phyloP scores from a whole-genome alignment of 1,140 invertebrate genomes.

The Polyergus mexicanus region DNA sequence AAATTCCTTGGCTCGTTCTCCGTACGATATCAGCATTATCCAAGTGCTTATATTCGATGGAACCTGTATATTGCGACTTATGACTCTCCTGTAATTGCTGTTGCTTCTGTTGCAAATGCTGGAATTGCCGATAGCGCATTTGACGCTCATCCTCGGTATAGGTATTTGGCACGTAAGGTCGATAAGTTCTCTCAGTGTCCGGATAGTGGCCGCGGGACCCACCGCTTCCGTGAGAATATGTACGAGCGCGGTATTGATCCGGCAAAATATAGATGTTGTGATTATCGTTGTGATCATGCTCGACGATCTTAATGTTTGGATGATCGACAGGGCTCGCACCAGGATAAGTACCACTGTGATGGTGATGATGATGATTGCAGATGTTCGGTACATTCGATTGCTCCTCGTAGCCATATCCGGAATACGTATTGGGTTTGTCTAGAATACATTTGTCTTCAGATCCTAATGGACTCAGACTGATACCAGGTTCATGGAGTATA shows the following conservation, averaged over 20 bases:
- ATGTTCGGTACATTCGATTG: constrained; percentile 52
- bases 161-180: constrained; percentile 78
- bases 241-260: constrained; percentile 81
- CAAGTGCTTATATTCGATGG: constrained; percentile 72
- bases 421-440: constrained; percentile 66
- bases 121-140: constrained; percentile 76
- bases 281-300: constrained; percentile 83
- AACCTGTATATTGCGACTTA: constrained; percentile 49
- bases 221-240: constrained; percentile 80
- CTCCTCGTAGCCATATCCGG: constrained; percentile 74
- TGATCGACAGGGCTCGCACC: constrained; percentile 73
- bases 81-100: constrained; percentile 69
- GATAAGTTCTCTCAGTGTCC: constrained; percentile 78
- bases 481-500: constrained; percentile 80
- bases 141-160: constrained; percentile 82
- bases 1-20: constrained; percentile 70
- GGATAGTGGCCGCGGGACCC: constrained; percentile 77
- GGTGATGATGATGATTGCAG: constrained; percentile 68
- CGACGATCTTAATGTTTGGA: constrained; percentile 77
- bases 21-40: constrained; percentile 75
- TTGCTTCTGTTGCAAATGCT: constrained; percentile 66
- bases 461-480: constrained; percentile 82
- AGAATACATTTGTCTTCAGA: constrained; percentile 76
- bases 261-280: constrained; percentile 84
- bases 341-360: constrained; percentile 73